A percentile compares a stretch with the other conserved stretches of the same genome.
These are phyloP conservation scores for Mesorhabditis sp. DNA, from an alignment of 2,888 invertebrate species.

Conservation along the genomic window DNA sequence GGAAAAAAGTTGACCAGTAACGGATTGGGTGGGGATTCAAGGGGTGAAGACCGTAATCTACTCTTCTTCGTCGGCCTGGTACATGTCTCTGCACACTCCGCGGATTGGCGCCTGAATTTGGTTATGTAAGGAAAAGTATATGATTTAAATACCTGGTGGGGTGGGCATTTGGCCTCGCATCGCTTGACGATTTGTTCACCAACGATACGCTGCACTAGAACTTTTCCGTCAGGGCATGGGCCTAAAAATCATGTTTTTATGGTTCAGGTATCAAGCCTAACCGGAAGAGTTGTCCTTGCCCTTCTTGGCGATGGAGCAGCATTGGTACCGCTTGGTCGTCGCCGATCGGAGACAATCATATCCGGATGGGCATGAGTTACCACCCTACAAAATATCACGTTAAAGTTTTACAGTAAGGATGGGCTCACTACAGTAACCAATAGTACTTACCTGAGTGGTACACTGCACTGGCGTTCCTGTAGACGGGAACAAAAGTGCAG, in stretches of 20 bases:
- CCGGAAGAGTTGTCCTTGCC: conserved; percentile 6
- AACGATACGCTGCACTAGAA: conserved; percentile 51
- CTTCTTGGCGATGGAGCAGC: background rate
- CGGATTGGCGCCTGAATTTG: conserved; percentile 44
- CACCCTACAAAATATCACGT: conserved; percentile 13
- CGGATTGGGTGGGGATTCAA: background rate
- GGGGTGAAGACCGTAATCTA: background rate
- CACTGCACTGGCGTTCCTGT: conserved; percentile 56
- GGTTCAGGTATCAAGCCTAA: background rate
- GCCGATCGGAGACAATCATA: conserved; percentile 38
- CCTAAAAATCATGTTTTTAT: conserved; percentile 20
- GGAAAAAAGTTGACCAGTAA: background rate
- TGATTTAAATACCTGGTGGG: conserved; percentile 28
- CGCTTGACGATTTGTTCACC: conserved; percentile 53
- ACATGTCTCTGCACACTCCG: conserved; percentile 51
- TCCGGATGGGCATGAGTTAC: conserved; percentile 49
- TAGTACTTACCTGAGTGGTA: conserved; percentile 14
- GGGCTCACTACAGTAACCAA: background rate
- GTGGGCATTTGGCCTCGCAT: conserved; percentile 53
- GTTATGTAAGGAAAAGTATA: background rate
- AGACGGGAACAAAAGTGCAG: conserved; percentile 51
- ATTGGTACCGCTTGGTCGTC: conserved; percentile 14
- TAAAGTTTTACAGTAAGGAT: background rate
- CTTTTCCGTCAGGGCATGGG: conserved; percentile 46
- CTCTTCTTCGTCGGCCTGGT: conserved; percentile 18